phyloP scores from a whole-genome alignment of 2,113 vertebrate species.

The Craseonycteris thonglongyai region DNA sequence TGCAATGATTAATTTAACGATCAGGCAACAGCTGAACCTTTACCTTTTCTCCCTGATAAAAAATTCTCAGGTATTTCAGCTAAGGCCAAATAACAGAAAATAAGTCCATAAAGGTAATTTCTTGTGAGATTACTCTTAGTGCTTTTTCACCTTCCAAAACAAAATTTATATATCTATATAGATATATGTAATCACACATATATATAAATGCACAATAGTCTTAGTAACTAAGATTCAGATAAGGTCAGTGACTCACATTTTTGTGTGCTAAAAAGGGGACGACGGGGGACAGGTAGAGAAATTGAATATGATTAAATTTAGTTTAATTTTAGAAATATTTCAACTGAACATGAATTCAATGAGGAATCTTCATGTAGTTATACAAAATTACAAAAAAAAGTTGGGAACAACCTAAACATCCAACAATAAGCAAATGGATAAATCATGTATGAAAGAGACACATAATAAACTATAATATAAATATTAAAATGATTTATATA shows the following conservation, averaged over 20 bases:
- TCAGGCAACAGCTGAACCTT: neutral
- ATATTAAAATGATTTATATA: neutral
- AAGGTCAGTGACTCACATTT: neutral
- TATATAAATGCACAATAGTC: neutral
- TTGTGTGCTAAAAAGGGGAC: neutral
- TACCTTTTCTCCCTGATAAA: neutral
- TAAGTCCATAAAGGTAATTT: slow-evolving; percentile 1
- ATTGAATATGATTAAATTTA: neutral
- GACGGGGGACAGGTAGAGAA: neutral
- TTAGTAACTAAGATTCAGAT: neutral
- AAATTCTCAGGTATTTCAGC: slow-evolving; percentile 2
- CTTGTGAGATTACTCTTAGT: neutral
- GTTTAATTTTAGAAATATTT: slow-evolving; percentile 23
- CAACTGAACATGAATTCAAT: neutral
- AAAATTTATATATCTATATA: neutral
- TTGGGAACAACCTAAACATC: neutral
- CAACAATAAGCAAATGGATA: neutral
- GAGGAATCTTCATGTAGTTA: neutral
- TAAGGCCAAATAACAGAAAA: neutral
- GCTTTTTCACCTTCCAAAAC: neutral
- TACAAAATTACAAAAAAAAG: neutral
- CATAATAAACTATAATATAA: neutral
- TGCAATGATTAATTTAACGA: neutral
- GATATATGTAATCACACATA: neutral
- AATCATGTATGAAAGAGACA: neutral